Percentiles rank a stretch among this genome's conserved stretches.
phyloP scores from a whole-genome alignment of 2,797 vertebrate species.

The Sparidentex hasta region DNA sequence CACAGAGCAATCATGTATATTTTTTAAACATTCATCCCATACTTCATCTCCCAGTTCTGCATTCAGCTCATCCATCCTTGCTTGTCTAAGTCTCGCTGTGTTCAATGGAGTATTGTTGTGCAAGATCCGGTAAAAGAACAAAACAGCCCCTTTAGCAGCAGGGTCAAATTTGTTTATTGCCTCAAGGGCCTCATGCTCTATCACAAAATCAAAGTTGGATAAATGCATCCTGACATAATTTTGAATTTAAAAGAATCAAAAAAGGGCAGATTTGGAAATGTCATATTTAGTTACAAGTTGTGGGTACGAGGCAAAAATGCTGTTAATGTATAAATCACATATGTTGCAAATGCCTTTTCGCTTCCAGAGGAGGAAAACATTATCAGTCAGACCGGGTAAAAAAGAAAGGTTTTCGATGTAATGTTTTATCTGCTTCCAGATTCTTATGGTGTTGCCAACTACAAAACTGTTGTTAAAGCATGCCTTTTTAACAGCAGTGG shows the following conservation, averaged over 20 bases:
- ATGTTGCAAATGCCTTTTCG: constrained; percentile 3
- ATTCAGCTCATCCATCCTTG: not conserved
- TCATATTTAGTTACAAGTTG: constrained; percentile 1
- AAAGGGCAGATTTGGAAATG: too few species aligned
- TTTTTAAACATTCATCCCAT: not conserved
- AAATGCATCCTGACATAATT: not conserved
- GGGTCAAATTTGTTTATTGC: too few species aligned
- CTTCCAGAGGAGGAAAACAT: too few species aligned
- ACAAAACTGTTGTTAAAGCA: too few species aligned
- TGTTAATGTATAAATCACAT: not conserved
- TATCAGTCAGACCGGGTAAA: too few species aligned
- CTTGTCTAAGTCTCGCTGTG: not conserved
- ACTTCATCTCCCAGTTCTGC: not conserved
- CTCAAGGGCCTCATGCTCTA: not conserved
- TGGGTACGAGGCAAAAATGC: not conserved
- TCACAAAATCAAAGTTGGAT: not conserved
- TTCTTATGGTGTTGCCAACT: too few species aligned
- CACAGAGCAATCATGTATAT: not conserved
- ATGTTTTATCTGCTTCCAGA: too few species aligned
- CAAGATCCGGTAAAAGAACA: not conserved
- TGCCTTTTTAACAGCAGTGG: too few species aligned
- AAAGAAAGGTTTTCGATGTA: too few species aligned
- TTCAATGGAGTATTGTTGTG: not conserved
- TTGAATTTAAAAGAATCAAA: not conserved
- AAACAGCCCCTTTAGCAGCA: not conserved